Base-by-base conservation (phyloP, 2,113 vertebrate genomes). In the Geothlypis trichas region DNA sequence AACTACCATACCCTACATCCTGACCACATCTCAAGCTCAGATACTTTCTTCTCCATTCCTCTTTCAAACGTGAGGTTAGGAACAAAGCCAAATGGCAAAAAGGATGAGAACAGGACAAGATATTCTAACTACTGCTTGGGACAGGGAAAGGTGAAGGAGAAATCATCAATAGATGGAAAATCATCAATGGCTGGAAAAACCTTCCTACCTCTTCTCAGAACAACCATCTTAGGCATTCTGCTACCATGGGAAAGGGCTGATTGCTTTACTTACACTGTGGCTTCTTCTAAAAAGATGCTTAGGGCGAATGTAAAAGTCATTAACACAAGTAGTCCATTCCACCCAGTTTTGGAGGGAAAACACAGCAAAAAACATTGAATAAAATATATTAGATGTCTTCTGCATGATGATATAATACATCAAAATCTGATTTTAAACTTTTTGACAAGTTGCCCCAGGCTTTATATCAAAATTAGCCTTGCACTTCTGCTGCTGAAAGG, bases 391-490 rank as follows among this genome's bases (percentile, higher is more conserved):
- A 95, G 69, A 93, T 94, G 80, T 94, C 80, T 95, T 95, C 85
- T 92, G 62, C 83, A 76, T 82, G 86, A 78, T 96, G 93, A 94
- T 89, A 95, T 94, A 95, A 96, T 90, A 42, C 58, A 95, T 94
- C 76, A 96, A 93, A 96, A 92, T 84, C 54, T 93, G 92, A 95
- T 94, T 96, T 96, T 73, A 95, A 96, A 90, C 86, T 94, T 95
- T 92, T 19, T 96, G 96, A 97, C 96, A 96, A 84, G 92, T 92
- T 94, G 92, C 96, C 89, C 88, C 77, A 92, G 93, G 96, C 96
- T 90, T 94, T 89, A 49, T 87, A 92, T 93, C 95, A 96, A 96
- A 96, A 96, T 97, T 96, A 97, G 93, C 80, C 93, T 89, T 79
- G 68, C 90, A 80, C 88, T 96, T 90, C 65, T 90, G 73, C 61